Base-by-base conservation (phyloP, 2,797 vertebrate genomes). In the Cirrhinus mrigala region DNA sequence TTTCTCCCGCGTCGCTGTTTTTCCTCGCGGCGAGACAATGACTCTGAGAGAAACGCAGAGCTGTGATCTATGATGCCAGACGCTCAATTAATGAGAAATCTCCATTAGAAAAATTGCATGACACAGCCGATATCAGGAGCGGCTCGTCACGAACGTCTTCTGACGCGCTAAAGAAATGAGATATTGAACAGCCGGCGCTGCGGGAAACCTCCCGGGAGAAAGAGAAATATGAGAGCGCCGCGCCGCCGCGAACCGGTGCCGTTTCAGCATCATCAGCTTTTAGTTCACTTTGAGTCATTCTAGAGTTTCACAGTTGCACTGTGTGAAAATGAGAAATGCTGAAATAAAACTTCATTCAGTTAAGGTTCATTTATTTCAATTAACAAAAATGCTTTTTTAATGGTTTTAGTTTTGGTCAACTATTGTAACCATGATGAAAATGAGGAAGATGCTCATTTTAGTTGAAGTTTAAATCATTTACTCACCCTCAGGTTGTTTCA, bases 81-180 rank as follows among this genome's bases (percentile, higher is more conserved):
- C 85, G 74, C 87, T 91, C 86, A 91, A 94, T 93, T 93, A 95
- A 94, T 93, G 91, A 93, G 91, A 94, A 80, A 69, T 81, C 92
- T 96, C 96, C 95, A 94, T 95, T 90, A 92, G 90, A 94, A 92
- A 91, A 93, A 95, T 94, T 89, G 89, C 91, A 93, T 89, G 95
- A 94, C 92, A 91, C 88, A 90, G 88, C 92, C 88, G 91, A 94
- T 94, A 91, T 91, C 91, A 92, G 88, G 91, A 89, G 93, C 88
- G 86, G 89, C 91, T 91, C 91, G 94, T 93, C 93, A 93, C 90
- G 89, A 81, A 78, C 90, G 92, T 89, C 70, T 85, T 89, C 86
- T 92, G 90, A 94, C 90, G 89, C 89, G 64, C 91, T 90, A 88
- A 70, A 88, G 92, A 93, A 93, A 94, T 94, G 89, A 92, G 92